Conservation (phyloP, 2,888 invertebrate genomes). For the Theretra japonica region DNA sequence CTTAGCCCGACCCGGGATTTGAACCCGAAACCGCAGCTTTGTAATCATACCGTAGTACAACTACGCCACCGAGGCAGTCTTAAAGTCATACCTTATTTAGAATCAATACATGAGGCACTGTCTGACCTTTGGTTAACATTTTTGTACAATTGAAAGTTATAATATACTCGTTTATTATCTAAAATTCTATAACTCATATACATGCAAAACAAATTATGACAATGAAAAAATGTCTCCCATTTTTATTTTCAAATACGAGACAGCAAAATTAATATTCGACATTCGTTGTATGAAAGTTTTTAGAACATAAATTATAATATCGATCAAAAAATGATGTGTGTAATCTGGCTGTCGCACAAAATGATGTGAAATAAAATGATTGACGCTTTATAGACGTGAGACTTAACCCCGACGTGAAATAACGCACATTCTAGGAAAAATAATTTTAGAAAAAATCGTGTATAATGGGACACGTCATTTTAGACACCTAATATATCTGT, state of each 20-base stretch:
- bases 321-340: not conserved
- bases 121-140: too few species aligned
- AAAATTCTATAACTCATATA: not conserved
- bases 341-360: not conserved
- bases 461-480: too few species aligned
- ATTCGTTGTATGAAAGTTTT: not conserved
- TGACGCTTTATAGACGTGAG: not conserved
- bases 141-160: not conserved
- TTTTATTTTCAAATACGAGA: not conserved
- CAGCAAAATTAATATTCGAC: not conserved
- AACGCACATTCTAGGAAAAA: not conserved
- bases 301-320: not conserved
- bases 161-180: not conserved
- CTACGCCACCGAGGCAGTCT: too few species aligned
- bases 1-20: too few species aligned
- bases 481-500: too few species aligned
- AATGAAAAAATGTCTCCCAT: not conserved
- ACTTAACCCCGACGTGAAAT: not conserved
- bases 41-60: too few species aligned
- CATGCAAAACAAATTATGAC: not conserved
- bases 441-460: too few species aligned
- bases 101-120: too few species aligned
- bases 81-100: too few species aligned
- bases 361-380: constrained; percentile 6
- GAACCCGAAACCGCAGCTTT: too few species aligned